Evolutionary conservation across 92 coral and sea anemone genomes (phyloP).

Genomic region (Scolanthus callimorphus): DNA sequence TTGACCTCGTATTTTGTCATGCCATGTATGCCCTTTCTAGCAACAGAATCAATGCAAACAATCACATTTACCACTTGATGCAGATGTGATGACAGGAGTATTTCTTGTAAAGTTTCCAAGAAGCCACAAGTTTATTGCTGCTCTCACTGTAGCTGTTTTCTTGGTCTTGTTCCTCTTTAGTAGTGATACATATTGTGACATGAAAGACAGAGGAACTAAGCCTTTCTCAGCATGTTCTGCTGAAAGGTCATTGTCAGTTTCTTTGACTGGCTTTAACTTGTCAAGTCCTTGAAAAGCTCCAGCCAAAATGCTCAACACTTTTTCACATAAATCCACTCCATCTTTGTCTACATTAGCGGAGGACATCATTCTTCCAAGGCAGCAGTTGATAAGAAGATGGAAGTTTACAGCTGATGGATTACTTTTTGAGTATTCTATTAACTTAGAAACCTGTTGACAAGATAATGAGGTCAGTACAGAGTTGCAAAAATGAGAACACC

Average conservation of each 20-base stretch:
- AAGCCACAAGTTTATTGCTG: conserved; percentile 63
- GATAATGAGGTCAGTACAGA: no score
- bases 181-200: conserved; percentile 37
- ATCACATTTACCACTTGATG: conserved; percentile 30
- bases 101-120: conserved; percentile 48
- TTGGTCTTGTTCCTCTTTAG: conserved; percentile 51
- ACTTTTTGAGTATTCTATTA: conserved; percentile 26
- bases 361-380: conserved; percentile 47
- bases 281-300: conserved; percentile 31
- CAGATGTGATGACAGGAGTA: conserved; percentile 23
- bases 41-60: background rate
- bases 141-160: conserved; percentile 41
- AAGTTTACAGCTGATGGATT: conserved; percentile 21
- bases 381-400: conserved; percentile 31
- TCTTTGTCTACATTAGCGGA: conserved; percentile 27
- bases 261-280: background rate
- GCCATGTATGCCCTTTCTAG: no score
- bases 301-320: conserved; percentile 15
- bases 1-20: no score
- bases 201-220: conserved; percentile 42
- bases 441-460: conserved; percentile 1
- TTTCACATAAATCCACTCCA: conserved; percentile 22
- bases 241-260: background rate
- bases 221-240: conserved; percentile 13
- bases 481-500: no score